phyloP scores from a whole-genome alignment of 2,113 vertebrate genomes.

The Odocoileus hemionus region DNA sequence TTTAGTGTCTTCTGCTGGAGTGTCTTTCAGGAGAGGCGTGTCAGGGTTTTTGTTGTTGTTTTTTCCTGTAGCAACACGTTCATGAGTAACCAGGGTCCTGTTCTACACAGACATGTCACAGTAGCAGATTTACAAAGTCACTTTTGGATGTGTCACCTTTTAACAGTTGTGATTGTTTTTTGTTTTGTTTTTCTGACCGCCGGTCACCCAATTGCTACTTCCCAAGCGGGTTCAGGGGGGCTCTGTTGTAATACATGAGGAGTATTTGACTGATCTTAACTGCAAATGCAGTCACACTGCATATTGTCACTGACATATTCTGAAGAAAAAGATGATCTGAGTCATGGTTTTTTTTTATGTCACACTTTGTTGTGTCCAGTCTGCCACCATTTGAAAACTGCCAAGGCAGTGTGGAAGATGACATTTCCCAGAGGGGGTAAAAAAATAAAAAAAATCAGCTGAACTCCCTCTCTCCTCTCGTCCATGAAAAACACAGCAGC shows the following conservation, averaged over 20 bases:
- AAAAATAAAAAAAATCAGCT: slow-evolving; percentile 34
- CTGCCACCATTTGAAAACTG: slow-evolving; percentile 67
- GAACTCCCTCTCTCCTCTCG: slow-evolving; percentile 27
- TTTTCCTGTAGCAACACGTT: not conserved
- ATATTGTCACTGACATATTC: slow-evolving; percentile 54
- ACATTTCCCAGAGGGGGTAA: slow-evolving; percentile 65
- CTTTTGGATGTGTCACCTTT: slow-evolving; percentile 31
- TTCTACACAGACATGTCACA: slow-evolving; percentile 19
- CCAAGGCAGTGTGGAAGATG: slow-evolving; percentile 56
- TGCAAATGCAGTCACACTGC: not conserved
- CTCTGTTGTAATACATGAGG: not conserved
- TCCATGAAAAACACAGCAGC: slow-evolving; percentile 34
- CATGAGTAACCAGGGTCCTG: not conserved
- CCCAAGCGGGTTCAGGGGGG: not conserved
- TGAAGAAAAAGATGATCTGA: slow-evolving; percentile 55
- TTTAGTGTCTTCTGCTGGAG: not conserved
- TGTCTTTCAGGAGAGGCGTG: not conserved
- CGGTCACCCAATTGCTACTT: slow-evolving; percentile 21
- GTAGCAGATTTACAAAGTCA: slow-evolving; percentile 40
- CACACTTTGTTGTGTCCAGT: slow-evolving; percentile 66
- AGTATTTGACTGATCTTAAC: slow-evolving; percentile 20
- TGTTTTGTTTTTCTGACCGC: not conserved
- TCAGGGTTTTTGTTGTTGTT: not conserved
- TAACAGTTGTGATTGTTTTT: not conserved
- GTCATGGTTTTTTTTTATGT: slow-evolving; percentile 62